Conservation (phyloP, 2,113 vertebrate genomes). For the Cebus imitator region DNA sequence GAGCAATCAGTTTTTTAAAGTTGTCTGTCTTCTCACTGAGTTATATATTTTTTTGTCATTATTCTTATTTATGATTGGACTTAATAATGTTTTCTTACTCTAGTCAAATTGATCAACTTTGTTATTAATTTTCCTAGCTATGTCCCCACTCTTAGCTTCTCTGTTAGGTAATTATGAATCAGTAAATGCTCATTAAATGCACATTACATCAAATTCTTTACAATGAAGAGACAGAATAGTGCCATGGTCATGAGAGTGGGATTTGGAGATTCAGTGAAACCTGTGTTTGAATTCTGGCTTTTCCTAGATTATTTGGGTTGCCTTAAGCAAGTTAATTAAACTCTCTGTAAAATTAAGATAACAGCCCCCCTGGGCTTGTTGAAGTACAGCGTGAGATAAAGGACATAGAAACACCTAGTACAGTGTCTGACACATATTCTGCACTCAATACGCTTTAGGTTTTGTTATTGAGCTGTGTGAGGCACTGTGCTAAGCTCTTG, state of each 20-base stretch:
- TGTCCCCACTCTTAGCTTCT: background rate
- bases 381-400: background rate
- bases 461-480: background rate
- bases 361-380: background rate
- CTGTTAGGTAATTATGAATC: background rate
- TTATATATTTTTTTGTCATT: background rate
- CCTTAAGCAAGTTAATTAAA: background rate
- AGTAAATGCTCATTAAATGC: background rate
- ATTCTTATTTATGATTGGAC: background rate
- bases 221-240: background rate
- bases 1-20: background rate
- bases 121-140: background rate
- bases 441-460: background rate
- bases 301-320: background rate
- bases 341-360: background rate
- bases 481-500: background rate
- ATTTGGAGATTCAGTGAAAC: background rate
- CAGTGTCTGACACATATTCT: background rate
- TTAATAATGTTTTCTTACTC: background rate
- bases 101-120: background rate
- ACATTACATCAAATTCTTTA: background rate
- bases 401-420: background rate
- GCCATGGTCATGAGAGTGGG: background rate
- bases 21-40: background rate
- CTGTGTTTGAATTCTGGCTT: background rate